Conservation (phyloP, 2,113 vertebrate genomes). For the Danionella cerebrum region DNA sequence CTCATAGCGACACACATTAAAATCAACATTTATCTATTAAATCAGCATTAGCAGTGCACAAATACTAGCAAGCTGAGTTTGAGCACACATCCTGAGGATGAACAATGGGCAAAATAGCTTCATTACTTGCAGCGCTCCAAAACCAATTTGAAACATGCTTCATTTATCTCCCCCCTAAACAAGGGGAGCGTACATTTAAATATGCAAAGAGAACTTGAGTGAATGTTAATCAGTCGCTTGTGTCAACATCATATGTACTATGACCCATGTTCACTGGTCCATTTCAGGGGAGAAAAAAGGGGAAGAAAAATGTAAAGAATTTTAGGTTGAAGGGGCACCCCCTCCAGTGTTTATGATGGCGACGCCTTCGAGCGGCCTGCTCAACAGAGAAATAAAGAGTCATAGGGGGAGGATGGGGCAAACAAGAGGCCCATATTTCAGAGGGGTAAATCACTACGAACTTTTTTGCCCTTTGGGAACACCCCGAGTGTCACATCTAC, state of each 20-base stretch:
- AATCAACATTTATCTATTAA: no score
- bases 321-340: conserved; percentile 37
- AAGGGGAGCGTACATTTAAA: not conserved
- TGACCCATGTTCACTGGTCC: not conserved
- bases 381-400: conserved; percentile 26
- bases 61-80: no score
- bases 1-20: no score
- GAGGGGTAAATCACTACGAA: conserved; percentile 5
- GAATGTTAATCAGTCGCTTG: not conserved
- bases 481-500: not conserved
- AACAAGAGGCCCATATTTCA: conserved; percentile 18
- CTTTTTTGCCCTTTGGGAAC: conserved; percentile 1
- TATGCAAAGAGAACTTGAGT: not conserved
- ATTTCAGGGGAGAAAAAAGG: not conserved
- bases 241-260: not conserved
- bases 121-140: not conserved
- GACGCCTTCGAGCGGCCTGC: conserved; percentile 14
- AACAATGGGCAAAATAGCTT: not conserved
- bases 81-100: not conserved
- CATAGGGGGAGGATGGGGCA: not conserved
- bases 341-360: conserved; percentile 32
- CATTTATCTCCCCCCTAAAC: not conserved
- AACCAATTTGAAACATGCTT: not conserved
- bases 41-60: no score
- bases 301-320: conserved; percentile 54